Evolutionary conservation across 2,797 vertebrate species (phyloP).

Genomic region (Muscicapa striata): DNA sequence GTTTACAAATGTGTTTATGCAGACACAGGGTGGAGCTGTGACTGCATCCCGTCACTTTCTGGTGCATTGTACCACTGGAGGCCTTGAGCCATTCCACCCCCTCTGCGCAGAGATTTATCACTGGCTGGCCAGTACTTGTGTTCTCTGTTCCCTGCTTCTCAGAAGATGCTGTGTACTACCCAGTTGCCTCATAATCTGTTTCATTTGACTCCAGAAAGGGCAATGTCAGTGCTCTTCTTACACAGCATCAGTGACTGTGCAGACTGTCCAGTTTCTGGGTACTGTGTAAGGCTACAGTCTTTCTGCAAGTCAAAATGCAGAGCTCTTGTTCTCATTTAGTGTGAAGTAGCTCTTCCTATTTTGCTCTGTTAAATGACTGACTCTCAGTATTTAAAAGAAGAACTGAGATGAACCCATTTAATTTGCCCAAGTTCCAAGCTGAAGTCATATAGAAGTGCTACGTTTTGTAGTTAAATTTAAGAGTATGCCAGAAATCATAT

Average conservation of each 20-base stretch:
- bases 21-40: conserved; percentile 72
- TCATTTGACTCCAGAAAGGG: not conserved
- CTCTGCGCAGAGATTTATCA: not conserved
- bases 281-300: not conserved
- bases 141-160: not conserved
- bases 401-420: not conserved
- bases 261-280: not conserved
- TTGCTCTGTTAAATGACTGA: not conserved
- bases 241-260: not conserved
- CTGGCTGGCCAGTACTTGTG: not conserved
- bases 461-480: not conserved
- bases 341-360: not conserved
- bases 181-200: not conserved
- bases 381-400: not conserved
- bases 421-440: not conserved
- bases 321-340: not conserved
- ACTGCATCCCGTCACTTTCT: conserved; percentile 47
- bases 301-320: not conserved
- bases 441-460: not conserved
- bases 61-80: conserved; percentile 6
- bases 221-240: not conserved
- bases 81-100: conserved; percentile 1
- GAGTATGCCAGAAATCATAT: not conserved
- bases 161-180: not conserved
- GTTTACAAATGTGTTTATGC: conserved; percentile 52